Evolutionary conservation across 1,140 invertebrate genomes (phyloP), one percentile per base, ranked within the genome.

Genomic region (Heliconius congener): DNA sequence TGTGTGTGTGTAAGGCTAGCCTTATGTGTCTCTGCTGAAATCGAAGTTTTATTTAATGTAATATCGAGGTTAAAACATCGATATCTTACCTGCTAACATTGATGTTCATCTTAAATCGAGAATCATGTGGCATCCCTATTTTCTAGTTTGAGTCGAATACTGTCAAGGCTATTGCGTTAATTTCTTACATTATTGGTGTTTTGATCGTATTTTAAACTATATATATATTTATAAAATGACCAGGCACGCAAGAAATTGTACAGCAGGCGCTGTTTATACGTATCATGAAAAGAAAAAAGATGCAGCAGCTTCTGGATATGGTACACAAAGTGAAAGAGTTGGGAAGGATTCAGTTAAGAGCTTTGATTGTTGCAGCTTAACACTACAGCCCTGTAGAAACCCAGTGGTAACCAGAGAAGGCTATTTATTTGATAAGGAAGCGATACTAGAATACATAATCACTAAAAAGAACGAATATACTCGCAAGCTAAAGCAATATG

Each of bases 201-300:
- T 55, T 55, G 5, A n/a, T 55, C 18, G 52, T 55, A 55, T 3
- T 55, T 55, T 55, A 60, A 23, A 60, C 8, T 13, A 11, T 1
- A 23, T 4, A 27, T 60, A 27, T n/a, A 11, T n/a, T 11, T 11
- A 27, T 1, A 60, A 60, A 80, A 99, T 99, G 98, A 99, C 98
- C 0, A 95, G 99, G 78, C 99, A 99, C 90, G 99, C 98, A 8
- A 97, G 98, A 91, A 99, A 99, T 95, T 99, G 98, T 88, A 99
- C 99, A 3, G 99, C 99, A 19, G 98, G 99, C 76, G 98, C 99
- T 30, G 99, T 99, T 50, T 99, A 99, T 90, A 99, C 99, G 0
- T 99, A 99, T 89, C 98, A 99, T 89, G 99, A 99, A 90, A 99
- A 99, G 91, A 98, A 99, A 90, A 99, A 99, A 89, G 99, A 99